Percentiles rank a stretch among this genome's conserved stretches.
Conservation (phyloP, 2,888 invertebrate genomes). For the Trissoscelio sp. region DNA sequence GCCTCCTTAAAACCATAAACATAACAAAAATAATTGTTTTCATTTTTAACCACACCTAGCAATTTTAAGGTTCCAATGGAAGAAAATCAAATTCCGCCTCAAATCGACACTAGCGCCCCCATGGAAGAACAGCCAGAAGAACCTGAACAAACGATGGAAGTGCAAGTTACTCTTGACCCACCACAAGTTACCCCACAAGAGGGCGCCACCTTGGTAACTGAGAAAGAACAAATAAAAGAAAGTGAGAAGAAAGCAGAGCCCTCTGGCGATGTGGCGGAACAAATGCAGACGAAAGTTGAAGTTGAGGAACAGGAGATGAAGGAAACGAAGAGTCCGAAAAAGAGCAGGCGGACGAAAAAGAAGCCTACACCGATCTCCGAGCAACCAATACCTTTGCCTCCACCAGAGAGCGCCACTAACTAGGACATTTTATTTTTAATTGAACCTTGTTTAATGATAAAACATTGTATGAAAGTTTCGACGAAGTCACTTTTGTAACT, state of each 20-base stretch:
- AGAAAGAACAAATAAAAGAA: conserved; percentile 21
- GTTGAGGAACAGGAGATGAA: conserved; percentile 75
- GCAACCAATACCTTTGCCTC: conserved; percentile 80
- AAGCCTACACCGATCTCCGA: conserved; percentile 76
- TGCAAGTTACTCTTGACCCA: neutral
- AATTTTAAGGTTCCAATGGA: neutral
- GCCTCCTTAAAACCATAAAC: too few species aligned
- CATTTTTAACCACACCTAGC: neutral
- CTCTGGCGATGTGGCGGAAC: neutral
- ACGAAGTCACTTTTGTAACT: conserved; percentile 15
- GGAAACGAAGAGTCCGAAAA: conserved; percentile 75
- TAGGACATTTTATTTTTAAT: conserved; percentile 48
- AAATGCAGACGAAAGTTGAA: neutral
- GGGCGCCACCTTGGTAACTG: neutral
- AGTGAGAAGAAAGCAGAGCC: conserved; percentile 16
- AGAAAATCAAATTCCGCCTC: neutral
- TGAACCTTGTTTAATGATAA: neutral
- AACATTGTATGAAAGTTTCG: conserved; percentile 6
- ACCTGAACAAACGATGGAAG: conserved; percentile 23
- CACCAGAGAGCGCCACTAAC: conserved; percentile 72
- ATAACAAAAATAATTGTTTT: neutral
- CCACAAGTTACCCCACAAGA: neutral
- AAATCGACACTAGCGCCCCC: neutral
- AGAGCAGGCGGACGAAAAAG: conserved; percentile 77
- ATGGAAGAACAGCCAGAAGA: neutral